Evolutionary conservation across 2,888 invertebrate genomes (phyloP).

Genomic region (Laothoe populi): DNA sequence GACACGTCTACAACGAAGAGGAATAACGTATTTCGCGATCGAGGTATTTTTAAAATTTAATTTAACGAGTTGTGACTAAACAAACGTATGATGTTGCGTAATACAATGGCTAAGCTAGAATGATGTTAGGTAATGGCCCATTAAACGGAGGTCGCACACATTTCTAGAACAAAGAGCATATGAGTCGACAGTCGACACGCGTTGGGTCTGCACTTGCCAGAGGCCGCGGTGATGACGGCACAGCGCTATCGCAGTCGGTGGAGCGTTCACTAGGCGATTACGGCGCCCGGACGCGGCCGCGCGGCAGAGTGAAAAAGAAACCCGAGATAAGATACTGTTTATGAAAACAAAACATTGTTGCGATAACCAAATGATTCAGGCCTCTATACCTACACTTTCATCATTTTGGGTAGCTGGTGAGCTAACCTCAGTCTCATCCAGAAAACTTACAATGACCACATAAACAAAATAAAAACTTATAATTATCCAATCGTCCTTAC

Average conservation of each 20-base stretch:
- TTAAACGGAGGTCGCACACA: conserved; percentile 31
- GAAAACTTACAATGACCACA: too few relatives aligned
- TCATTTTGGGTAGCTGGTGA: conserved; percentile 29
- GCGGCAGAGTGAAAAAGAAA: conserved; percentile 55
- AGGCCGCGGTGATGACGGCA: neutral
- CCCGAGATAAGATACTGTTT: conserved; percentile 52
- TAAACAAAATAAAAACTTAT: neutral
- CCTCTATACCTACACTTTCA: conserved; percentile 28
- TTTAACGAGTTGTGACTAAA: neutral
- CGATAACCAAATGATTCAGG: conserved; percentile 32
- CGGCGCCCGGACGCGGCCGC: conserved; percentile 31
- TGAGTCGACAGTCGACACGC: conserved; percentile 1
- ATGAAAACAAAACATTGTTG: conserved; percentile 50
- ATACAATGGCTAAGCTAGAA: neutral
- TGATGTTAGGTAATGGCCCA: conserved; percentile 26
- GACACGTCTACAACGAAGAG: conserved; percentile 6
- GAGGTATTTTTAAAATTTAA: neutral
- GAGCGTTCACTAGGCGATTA: conserved; percentile 21
- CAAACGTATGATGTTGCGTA: conserved; percentile 10
- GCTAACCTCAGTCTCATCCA: too few relatives aligned
- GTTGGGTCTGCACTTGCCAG: neutral
- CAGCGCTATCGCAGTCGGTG: conserved; percentile 19
- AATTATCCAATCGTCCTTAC: neutral
- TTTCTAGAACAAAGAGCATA: conserved; percentile 23
- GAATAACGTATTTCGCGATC: neutral